These are phyloP conservation scores for Apantesis nais DNA, from an alignment of 2,888 invertebrate genomes.

Conservation along the genomic window DNA sequence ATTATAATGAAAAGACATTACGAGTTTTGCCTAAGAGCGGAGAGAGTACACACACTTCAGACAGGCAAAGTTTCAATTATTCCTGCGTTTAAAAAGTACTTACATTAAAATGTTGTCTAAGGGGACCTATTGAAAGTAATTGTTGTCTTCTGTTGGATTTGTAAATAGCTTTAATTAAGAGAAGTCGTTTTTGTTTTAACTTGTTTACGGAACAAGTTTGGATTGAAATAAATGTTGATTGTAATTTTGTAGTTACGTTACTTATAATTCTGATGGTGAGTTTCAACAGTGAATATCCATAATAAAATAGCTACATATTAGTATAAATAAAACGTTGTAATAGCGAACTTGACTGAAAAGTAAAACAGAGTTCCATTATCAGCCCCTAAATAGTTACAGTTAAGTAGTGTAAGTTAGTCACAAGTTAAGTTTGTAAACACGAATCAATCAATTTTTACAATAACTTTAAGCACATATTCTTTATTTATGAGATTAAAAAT, in stretches of 20 bases:
- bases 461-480: too few species aligned
- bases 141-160: neutral
- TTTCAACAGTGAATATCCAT: neutral
- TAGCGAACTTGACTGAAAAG: too few species aligned
- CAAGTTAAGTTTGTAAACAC: too few species aligned
- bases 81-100: neutral
- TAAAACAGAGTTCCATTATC: too few species aligned
- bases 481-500: too few species aligned
- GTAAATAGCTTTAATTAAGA: neutral
- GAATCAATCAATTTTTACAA: too few species aligned
- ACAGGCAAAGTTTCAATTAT: conserved; percentile 1
- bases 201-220: neutral
- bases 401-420: too few species aligned
- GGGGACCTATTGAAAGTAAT: conserved; percentile 3
- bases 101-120: neutral
- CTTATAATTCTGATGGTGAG: neutral
- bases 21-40: neutral
- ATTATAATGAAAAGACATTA: neutral
- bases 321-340: too few species aligned
- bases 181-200: neutral
- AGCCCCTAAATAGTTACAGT: too few species aligned
- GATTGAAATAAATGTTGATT: neutral
- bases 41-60: neutral
- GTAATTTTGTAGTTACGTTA: neutral
- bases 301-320: neutral